Percentiles rank a stretch among this genome's conserved stretches.
phyloP scores from a whole-genome alignment of 2,797 vertebrate species.

The Diglossa cyanea region DNA sequence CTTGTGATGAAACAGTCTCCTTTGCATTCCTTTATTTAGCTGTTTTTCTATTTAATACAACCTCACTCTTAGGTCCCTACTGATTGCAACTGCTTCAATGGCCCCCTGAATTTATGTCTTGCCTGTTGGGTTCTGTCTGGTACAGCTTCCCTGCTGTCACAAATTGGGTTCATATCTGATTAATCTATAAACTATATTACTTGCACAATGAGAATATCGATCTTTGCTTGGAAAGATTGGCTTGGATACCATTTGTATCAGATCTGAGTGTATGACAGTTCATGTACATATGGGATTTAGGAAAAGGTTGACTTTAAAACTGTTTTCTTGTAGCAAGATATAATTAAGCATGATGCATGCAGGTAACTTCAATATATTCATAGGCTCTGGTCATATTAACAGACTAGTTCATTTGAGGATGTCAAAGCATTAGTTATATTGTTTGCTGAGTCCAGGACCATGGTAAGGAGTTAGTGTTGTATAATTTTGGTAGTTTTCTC shows the following conservation, averaged over 20 bases:
- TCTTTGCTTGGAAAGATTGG: neutral
- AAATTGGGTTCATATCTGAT: neutral
- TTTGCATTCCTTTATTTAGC: neutral
- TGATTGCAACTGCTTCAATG: neutral
- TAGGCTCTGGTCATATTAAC: neutral
- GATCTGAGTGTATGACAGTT: neutral
- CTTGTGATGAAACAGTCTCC: neutral
- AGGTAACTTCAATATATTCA: neutral
- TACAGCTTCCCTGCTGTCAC: neutral
- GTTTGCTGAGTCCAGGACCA: neutral
- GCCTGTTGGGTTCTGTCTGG: neutral
- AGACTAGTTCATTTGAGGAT: neutral
- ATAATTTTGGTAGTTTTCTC: neutral
- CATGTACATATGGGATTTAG: fast-evolving
- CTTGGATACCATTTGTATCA: neutral
- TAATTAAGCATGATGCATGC: neutral
- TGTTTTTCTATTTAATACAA: neutral
- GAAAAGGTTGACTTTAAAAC: neutral
- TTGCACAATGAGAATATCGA: neutral
- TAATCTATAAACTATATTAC: neutral
- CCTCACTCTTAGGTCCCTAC: neutral
- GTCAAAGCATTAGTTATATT: neutral
- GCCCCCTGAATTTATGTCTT: neutral
- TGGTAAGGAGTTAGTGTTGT: neutral
- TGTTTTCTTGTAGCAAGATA: neutral